A percentile compares a stretch with the other conserved stretches of the same genome.
These are phyloP conservation scores for Helicolenus hilgendorfi DNA, from an alignment of 2,797 vertebrate species.

Conservation along the genomic window DNA sequence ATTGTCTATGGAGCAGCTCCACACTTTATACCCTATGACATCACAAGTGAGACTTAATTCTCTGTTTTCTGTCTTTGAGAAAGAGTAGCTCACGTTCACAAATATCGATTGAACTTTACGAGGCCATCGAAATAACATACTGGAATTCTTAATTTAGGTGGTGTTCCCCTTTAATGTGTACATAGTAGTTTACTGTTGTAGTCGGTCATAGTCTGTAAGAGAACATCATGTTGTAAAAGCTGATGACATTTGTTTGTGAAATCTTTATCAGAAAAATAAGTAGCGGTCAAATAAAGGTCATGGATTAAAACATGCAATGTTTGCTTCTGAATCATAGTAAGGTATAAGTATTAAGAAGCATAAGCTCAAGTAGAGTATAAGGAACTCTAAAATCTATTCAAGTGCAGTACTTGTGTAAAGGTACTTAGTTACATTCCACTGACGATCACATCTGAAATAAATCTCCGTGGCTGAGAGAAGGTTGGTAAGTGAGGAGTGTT, in stretches of 20 bases:
- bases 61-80: too few relatives aligned
- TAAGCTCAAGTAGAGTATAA: not conserved
- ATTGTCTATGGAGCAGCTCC: too few relatives aligned
- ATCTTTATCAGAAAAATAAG: not conserved
- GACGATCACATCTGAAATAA: not conserved
- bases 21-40: too few relatives aligned
- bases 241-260: not conserved
- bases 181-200: not conserved
- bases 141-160: not conserved
- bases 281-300: not conserved
- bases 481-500: constrained; percentile 10
- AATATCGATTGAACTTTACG: too few relatives aligned
- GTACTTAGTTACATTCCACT: not conserved
- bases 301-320: not conserved
- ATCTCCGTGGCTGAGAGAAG: constrained; percentile 6
- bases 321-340: not conserved
- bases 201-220: not conserved
- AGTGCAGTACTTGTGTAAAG: not conserved
- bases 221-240: not conserved
- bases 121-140: too few relatives aligned
- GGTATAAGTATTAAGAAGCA: not conserved
- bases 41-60: too few relatives aligned
- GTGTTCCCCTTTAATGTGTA: not conserved
- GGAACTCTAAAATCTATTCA: not conserved
- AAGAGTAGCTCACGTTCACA: too few relatives aligned